These are phyloP conservation scores for Rana temporaria DNA, from an alignment of 2,113 vertebrate species.

Conservation along the genomic window DNA sequence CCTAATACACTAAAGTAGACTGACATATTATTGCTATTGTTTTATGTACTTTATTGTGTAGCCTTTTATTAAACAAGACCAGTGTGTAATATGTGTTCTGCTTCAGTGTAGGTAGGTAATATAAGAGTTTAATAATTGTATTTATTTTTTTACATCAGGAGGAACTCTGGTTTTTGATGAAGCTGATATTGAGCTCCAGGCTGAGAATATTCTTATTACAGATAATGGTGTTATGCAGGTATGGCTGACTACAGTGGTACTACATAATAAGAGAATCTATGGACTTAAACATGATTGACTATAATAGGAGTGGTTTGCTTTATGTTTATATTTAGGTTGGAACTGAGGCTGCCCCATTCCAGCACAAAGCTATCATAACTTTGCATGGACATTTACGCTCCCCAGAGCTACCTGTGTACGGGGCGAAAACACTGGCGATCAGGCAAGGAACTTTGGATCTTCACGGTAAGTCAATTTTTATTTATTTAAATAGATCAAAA, in stretches of 20 bases:
- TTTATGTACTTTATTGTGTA: no score
- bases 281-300: not conserved
- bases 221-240: slow-evolving; percentile 81
- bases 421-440: slow-evolving; percentile 82
- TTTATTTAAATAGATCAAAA: not conserved
- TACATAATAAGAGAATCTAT: not conserved
- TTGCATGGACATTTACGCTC: slow-evolving; percentile 82
- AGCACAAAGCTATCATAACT: slow-evolving; percentile 84
- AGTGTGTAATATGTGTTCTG: no score
- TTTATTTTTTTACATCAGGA: slow-evolving; percentile 65
- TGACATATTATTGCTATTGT: no score
- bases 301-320: not conserved
- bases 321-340: slow-evolving; percentile 71
- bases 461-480: slow-evolving; percentile 72
- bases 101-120: not conserved
- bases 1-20: no score
- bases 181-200: slow-evolving; percentile 83
- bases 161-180: slow-evolving; percentile 86
- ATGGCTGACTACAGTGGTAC: not conserved
- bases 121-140: not conserved
- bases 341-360: slow-evolving; percentile 78
- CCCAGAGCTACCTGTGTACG: slow-evolving; percentile 84
- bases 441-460: slow-evolving; percentile 82
- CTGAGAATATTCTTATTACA: slow-evolving; percentile 88
- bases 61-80: no score